These are phyloP conservation scores for Nomada fucata DNA, from an alignment of 2,888 invertebrate species.

Conservation along the genomic window DNA sequence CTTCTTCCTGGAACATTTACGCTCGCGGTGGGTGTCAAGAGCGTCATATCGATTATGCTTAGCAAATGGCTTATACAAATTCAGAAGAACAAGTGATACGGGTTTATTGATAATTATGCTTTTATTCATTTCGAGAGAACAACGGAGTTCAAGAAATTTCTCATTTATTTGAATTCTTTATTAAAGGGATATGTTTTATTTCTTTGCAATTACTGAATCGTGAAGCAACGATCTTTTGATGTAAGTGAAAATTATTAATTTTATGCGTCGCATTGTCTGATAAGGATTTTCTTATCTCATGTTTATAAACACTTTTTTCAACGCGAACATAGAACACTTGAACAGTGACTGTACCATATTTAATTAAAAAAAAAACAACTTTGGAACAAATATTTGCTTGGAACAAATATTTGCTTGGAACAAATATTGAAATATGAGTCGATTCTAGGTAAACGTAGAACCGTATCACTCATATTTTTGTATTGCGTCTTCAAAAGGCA, in stretches of 20 bases:
- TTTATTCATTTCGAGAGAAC: too few relatives aligned
- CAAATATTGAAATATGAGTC: conserved; percentile 28
- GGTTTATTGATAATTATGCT: background rate
- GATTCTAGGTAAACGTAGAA: conserved; percentile 39
- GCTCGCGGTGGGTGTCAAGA: background rate
- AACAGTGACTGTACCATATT: too few relatives aligned
- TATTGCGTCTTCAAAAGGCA: conserved; percentile 49
- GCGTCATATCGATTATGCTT: background rate
- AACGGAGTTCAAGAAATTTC: too few relatives aligned
- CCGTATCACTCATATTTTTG: conserved; percentile 25
- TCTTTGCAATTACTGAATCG: too few relatives aligned
- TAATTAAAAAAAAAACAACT: background rate
- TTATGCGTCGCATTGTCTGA: too few relatives aligned
- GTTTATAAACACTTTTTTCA: too few relatives aligned
- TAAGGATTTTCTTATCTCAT: too few relatives aligned
- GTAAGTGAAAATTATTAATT: too few relatives aligned
- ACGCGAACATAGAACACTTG: too few relatives aligned
- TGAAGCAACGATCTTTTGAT: too few relatives aligned
- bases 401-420: conserved; percentile 8
- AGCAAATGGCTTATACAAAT: background rate
- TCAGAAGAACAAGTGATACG: background rate
- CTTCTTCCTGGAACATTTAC: background rate
- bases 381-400: conserved; percentile 9
- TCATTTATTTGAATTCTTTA: too few relatives aligned
- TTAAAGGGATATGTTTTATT: too few relatives aligned